Evolutionary conservation across 2,113 vertebrate species (phyloP).

Genomic region (Crotalus helleri): DNA sequence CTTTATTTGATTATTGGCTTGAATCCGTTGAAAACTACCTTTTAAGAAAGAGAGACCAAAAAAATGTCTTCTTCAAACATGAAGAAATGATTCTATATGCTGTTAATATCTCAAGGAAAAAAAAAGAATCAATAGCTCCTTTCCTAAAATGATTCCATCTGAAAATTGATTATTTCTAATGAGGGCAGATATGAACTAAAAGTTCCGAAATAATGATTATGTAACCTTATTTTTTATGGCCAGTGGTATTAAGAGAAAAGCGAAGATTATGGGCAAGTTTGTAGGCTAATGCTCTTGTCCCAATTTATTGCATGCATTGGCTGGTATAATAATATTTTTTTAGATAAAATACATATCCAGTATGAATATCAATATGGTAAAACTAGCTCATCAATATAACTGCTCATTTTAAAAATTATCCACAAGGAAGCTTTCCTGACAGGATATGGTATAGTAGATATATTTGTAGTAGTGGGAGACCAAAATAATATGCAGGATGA

Average conservation of each 20-base stretch:
- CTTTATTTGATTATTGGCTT: background rate
- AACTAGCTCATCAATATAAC: background rate
- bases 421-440: background rate
- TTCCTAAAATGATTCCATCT: constrained; percentile 17
- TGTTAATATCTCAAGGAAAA: constrained; percentile 18
- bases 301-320: background rate
- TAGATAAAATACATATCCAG: background rate
- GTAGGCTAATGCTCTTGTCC: background rate
- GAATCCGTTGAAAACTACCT: constrained; percentile 5
- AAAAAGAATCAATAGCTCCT: constrained; percentile 21
- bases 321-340: background rate
- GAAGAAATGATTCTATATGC: background rate
- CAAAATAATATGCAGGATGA: background rate
- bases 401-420: background rate
- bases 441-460: background rate
- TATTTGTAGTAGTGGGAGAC: background rate
- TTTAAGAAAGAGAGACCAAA: background rate
- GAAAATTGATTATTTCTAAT: constrained; percentile 22
- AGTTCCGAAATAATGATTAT: background rate
- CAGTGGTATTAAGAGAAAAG: constrained; percentile 12
- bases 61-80: background rate
- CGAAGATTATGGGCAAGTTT: background rate
- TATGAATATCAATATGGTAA: background rate
- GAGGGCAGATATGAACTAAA: background rate
- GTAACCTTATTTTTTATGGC: background rate